Percentiles rank a stretch among this genome's conserved stretches.
phyloP scores from a whole-genome alignment of 2,888 invertebrate species.

The Plagiodera versicolora region DNA sequence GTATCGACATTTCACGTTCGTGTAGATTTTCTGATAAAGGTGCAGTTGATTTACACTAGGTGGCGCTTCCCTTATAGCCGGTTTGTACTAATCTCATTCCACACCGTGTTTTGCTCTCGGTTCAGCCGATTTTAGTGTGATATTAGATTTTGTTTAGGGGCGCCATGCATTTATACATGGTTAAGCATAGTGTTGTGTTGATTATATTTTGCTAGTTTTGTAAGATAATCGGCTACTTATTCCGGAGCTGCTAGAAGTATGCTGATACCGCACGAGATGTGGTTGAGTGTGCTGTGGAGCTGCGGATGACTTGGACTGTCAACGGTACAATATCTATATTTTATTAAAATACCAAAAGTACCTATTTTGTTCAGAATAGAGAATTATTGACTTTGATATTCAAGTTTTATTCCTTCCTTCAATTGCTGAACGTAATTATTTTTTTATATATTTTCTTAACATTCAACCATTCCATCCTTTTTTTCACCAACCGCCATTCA shows the following conservation, averaged over 20 bases:
- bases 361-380: conserved; percentile 38
- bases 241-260: conserved; percentile 53
- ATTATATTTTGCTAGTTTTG: conserved; percentile 56
- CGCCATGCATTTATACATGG: conserved; percentile 53
- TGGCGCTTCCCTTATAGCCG: conserved; percentile 27
- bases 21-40: neutral
- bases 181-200: conserved; percentile 54
- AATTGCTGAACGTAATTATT: conserved; percentile 44
- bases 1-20: neutral
- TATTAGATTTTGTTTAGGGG: conserved; percentile 21
- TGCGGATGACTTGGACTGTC: conserved; percentile 52
- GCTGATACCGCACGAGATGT: conserved; percentile 54
- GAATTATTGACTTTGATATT: conserved; percentile 38
- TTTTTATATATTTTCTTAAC: conserved; percentile 33
- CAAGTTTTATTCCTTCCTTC: conserved; percentile 42
- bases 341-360: conserved; percentile 40
- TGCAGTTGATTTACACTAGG: conserved; percentile 14
- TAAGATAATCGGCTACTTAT: conserved; percentile 53
- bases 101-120: conserved; percentile 22
- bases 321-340: conserved; percentile 53
- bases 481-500: neutral
- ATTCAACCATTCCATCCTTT: conserved; percentile 21
- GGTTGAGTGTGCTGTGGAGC: conserved; percentile 50
- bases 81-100: conserved; percentile 37
- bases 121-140: conserved; percentile 20